phyloP scores from a whole-genome alignment of 2,888 invertebrate genomes.

The Syritta pipiens region DNA sequence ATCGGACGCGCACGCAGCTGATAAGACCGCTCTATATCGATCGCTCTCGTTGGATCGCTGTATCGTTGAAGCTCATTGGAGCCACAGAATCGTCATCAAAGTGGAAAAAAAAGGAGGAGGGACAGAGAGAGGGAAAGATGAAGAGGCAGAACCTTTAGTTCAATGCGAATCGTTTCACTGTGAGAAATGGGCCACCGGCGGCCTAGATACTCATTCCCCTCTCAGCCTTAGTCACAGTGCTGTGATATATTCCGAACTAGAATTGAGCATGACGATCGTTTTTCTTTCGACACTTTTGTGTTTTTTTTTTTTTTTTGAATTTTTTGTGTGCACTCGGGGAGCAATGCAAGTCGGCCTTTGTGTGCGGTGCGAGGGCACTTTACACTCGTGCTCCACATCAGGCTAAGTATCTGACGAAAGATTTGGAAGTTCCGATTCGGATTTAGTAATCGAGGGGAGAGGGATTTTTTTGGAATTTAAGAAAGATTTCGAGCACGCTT shows the following conservation, averaged over 20 bases:
- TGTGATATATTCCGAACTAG: constrained; percentile 40
- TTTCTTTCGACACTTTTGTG: constrained; percentile 61
- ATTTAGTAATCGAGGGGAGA: constrained; percentile 25
- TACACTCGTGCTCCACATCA: neutral
- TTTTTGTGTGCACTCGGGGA: too few species aligned
- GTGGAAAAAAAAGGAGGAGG: constrained; percentile 22
- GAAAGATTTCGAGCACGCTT: too few species aligned
- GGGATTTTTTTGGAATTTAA: too few species aligned
- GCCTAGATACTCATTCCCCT: constrained; percentile 43
- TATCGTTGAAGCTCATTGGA: too few species aligned
- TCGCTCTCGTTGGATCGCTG: too few species aligned
- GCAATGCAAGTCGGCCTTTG: too few species aligned
- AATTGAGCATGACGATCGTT: constrained; percentile 51
- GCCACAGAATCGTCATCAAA: constrained; percentile 42
- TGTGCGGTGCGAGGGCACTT: too few species aligned
- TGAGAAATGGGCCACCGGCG: constrained; percentile 65
- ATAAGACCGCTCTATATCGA: constrained; percentile 55
- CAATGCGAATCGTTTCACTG: constrained; percentile 59
- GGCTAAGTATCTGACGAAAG: constrained; percentile 61
- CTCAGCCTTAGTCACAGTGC: constrained; percentile 22
- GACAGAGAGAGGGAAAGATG: constrained; percentile 3
- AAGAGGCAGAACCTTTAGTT: constrained; percentile 53
- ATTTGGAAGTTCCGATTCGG: constrained; percentile 21
- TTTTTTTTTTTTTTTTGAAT: constrained; percentile 20
- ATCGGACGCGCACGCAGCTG: constrained; percentile 38